Base-by-base conservation (phyloP, 2,113 vertebrate genomes). In the Colinus virginianus region DNA sequence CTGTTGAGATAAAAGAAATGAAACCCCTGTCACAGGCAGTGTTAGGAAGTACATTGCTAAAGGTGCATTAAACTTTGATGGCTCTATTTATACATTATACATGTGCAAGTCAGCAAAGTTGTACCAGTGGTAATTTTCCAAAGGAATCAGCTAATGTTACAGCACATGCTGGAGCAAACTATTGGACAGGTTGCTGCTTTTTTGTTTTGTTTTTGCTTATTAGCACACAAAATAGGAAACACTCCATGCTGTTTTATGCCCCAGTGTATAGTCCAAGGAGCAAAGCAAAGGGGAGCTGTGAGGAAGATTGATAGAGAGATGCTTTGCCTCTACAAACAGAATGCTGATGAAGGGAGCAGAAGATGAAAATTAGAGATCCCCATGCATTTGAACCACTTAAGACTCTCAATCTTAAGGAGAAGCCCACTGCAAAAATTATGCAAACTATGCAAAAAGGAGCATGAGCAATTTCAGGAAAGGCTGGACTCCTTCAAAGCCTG, bases 41-140 rank as follows among this genome's bases (percentile, higher is more conserved):
- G 67, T 32, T 18, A 90, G 88, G 63, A 88, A 81, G 67, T 21
- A 10, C 74, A 1, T 8, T 28, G 86, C 94, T 82, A 87, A 45
- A 74, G 80, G 34, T 58, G 88, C 94, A 97, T 96, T 94, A 96
- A 97, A 94, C 34, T 90, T 95, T 95, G 90, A 94, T 96, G 91
- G 74, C 74, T 94, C 77, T 56, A 13, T 75, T 87, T 94, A 86
- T 96, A 74, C 85, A 95, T 93, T 94, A 90, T 91, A 90, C 84
- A 91, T 88, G 85, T 90, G 93, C 88, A 56, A 95, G 95, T 56
- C 97, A 97, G 95, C 95, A 95, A 26, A 91, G 92, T 90, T 91
- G 80, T 64, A 32, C 90, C 46, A 67, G 40, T 15, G 75, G 68
- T 83, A 63, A 95, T 95, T 96, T 95, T 95, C 90, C 79, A 85